phyloP scores from a whole-genome alignment of 1,140 invertebrate genomes.

The Xylocopa sonorina region DNA sequence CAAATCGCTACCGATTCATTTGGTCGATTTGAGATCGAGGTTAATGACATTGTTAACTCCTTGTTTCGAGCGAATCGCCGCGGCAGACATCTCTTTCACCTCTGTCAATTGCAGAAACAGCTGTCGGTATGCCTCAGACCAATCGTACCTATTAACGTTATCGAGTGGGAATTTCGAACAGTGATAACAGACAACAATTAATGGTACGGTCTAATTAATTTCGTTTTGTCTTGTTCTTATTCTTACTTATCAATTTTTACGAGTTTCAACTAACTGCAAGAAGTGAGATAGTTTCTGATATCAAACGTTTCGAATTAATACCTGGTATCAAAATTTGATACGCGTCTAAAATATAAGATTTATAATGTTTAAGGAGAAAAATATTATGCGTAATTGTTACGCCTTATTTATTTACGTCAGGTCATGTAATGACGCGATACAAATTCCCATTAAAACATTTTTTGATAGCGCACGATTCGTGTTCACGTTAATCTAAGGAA shows the following conservation, averaged over 20 bases:
- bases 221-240: not conserved
- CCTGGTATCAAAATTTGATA: too few relatives aligned
- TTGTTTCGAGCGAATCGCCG: conserved; percentile 20
- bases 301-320: too few relatives aligned
- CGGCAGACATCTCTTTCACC: conserved; percentile 28
- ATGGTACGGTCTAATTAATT: not conserved
- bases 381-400: too few relatives aligned
- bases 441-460: too few relatives aligned
- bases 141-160: not conserved
- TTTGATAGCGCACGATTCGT: too few relatives aligned
- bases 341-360: too few relatives aligned
- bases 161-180: not conserved
- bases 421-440: too few relatives aligned
- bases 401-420: too few relatives aligned
- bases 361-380: too few relatives aligned
- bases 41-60: conserved; percentile 42
- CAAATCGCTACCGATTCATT: conserved; percentile 13
- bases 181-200: not conserved
- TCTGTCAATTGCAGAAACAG: conserved; percentile 13
- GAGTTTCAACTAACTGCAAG: not conserved
- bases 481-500: too few relatives aligned
- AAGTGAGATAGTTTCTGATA: too few relatives aligned
- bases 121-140: not conserved
- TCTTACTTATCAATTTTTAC: too few relatives aligned
- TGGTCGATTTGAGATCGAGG: conserved; percentile 23